Base-by-base conservation (phyloP, 2,888 invertebrate species). In the Theretra japonica region DNA sequence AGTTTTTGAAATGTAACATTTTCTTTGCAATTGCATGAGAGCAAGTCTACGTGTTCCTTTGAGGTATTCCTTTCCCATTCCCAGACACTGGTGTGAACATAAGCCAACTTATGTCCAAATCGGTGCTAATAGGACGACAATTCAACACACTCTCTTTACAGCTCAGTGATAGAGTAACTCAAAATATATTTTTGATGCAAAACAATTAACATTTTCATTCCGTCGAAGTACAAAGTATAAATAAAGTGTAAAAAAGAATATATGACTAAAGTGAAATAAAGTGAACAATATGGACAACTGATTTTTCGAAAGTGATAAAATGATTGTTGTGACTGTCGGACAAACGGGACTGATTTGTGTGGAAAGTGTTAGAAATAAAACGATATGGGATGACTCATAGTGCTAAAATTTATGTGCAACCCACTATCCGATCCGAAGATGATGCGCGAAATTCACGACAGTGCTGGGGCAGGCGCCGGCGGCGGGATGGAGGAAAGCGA, bases 341-440 rank as follows among this genome's bases (percentile, higher is more conserved):
- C 82, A 79, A 77, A 84, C 79, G 78, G 84, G 80, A 91, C 86
- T 81, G 79, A 89, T 91, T 91, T 80, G 81, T 87, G 89, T 87
- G 77, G 81, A 86, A 90, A 90, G 88, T 92, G 93, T 89, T 77
- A 89, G 84, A 81, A 86, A 84, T 82, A 93, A 91, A 94, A 93
- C 90, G 93, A 92, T 94, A 94, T 94, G 94, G 94, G 93, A 94
- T 94, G 94, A 94, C 90, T 94, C 89, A 91, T 91, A 92, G 93
- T 93, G 94, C 89, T 90, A 90, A 91, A 94, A 94, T 93, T 90
- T 88, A 86, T 86, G 86, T 89, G 85, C 89, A 86, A 88, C 90
- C 88, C 84, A 87, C 89, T 89, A 76, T 91, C 87, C 91, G 85
- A 85, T 86, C 87, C 90, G 86, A 94, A 93, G 93, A 94, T 94